phyloP scores from a whole-genome alignment of 23 tunicate species.

The Halocynthia aurantium region DNA sequence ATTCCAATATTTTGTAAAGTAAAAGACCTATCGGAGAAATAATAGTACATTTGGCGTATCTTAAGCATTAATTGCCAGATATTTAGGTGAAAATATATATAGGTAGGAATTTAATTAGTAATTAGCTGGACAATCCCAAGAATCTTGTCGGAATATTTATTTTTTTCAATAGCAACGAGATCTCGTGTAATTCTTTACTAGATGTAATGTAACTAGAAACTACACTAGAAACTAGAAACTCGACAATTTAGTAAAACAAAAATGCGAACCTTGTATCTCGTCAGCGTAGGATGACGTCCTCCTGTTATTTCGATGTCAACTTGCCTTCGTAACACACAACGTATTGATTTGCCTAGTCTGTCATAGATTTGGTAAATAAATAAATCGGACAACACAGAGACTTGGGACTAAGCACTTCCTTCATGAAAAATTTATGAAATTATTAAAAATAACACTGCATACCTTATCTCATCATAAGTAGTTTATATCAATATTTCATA shows the following conservation, averaged over 20 bases:
- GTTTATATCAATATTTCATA: too few relatives aligned
- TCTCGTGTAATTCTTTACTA: not conserved
- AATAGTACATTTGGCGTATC: too few relatives aligned
- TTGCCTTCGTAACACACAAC: slow-evolving; percentile 65
- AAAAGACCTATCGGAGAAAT: too few relatives aligned
- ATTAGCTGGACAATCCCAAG: not conserved
- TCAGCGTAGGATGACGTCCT: slow-evolving; percentile 48
- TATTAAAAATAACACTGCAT: too few relatives aligned
- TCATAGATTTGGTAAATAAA: too few relatives aligned
- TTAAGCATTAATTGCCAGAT: too few relatives aligned
- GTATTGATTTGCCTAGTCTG: slow-evolving; percentile 64
- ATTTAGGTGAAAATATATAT: not conserved
- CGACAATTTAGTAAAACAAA: not conserved
- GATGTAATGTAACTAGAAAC: too few relatives aligned
- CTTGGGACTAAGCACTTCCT: too few relatives aligned
- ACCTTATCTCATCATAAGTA: too few relatives aligned
- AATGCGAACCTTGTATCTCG: slow-evolving; percentile 44
- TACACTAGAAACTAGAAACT: not conserved
- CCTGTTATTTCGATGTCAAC: slow-evolving; percentile 93
- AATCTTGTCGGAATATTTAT: not conserved
- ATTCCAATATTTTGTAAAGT: too few relatives aligned
- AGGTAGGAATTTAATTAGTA: not conserved
- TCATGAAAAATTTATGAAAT: too few relatives aligned
- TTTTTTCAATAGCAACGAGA: not conserved
- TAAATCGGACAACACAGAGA: too few relatives aligned